A percentile compares a stretch with the other conserved stretches of the same genome.
Evolutionary conservation across 2,113 vertebrate species (phyloP).

Genomic region (Hystrix cristata): DNA sequence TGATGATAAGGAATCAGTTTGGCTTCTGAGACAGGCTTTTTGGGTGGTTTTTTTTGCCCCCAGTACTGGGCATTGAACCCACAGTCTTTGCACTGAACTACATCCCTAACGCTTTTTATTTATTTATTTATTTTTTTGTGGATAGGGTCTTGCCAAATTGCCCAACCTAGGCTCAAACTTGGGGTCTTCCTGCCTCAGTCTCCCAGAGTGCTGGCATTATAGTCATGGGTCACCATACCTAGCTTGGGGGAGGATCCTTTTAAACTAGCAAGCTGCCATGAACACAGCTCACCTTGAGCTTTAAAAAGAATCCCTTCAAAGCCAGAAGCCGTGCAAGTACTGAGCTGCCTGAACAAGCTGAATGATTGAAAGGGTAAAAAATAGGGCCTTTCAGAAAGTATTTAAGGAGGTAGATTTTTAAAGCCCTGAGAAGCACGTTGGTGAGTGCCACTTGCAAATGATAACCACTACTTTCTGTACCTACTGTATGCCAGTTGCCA

Average conservation of each 20-base stretch:
- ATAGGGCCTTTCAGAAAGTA: background rate
- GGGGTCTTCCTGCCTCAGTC: background rate
- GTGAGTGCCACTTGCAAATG: background rate
- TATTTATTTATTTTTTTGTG: background rate
- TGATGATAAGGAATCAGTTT: background rate
- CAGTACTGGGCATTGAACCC: background rate
- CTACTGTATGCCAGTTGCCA: background rate
- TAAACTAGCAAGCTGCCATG: background rate
- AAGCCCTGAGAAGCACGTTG: background rate
- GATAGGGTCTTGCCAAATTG: background rate
- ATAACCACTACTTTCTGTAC: background rate
- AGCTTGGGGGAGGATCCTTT: background rate
- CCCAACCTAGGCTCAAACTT: background rate
- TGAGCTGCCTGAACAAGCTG: background rate
- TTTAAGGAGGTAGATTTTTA: background rate
- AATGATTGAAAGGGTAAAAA: background rate
- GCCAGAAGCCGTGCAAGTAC: background rate
- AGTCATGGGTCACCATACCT: background rate
- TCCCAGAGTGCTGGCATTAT: background rate
- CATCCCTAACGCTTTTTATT: background rate
- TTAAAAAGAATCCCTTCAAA: conserved; percentile 1
- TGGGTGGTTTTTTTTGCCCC: background rate
- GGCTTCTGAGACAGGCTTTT: background rate
- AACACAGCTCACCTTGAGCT: background rate
- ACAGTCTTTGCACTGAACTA: background rate